These are phyloP conservation scores for Pagetopsis macropterus DNA, from an alignment of 2,797 vertebrate genomes.

Conservation along the genomic window DNA sequence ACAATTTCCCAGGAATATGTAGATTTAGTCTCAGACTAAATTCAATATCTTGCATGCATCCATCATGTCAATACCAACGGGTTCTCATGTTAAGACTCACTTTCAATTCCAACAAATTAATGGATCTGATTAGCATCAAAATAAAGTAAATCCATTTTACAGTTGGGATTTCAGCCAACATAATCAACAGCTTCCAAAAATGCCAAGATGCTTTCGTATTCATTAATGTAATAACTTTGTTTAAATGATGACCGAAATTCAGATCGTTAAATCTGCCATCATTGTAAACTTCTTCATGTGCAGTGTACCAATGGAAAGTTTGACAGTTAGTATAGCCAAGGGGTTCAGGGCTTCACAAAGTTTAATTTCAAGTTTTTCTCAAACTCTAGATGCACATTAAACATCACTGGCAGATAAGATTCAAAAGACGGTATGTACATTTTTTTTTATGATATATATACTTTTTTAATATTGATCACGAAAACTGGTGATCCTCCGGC, in stretches of 20 bases:
- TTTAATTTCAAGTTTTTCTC: background rate
- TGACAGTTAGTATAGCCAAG: background rate
- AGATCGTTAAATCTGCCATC: background rate
- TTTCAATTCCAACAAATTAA: background rate
- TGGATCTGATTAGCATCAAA: background rate
- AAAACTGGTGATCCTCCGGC: background rate
- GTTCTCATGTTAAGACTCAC: background rate
- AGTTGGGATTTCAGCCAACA: background rate
- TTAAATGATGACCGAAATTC: background rate
- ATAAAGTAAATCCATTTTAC: background rate
- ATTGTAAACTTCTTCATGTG: background rate
- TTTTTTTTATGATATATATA: background rate
- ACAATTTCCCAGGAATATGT: background rate
- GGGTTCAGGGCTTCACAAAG: background rate
- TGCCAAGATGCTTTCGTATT: background rate
- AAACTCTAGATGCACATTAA: conserved; percentile 25
- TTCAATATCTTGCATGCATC: background rate
- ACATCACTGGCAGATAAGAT: conserved; percentile 15
- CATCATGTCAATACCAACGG: background rate
- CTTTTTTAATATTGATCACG: background rate
- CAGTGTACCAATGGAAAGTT: background rate
- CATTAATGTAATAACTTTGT: background rate
- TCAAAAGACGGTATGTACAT: conserved; percentile 4
- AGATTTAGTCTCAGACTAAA: background rate
- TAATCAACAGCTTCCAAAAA: background rate